Percentiles rank a stretch among this genome's conserved stretches.
Conservation (phyloP, 2,888 invertebrate genomes). For the Caenorhabditis becei region DNA sequence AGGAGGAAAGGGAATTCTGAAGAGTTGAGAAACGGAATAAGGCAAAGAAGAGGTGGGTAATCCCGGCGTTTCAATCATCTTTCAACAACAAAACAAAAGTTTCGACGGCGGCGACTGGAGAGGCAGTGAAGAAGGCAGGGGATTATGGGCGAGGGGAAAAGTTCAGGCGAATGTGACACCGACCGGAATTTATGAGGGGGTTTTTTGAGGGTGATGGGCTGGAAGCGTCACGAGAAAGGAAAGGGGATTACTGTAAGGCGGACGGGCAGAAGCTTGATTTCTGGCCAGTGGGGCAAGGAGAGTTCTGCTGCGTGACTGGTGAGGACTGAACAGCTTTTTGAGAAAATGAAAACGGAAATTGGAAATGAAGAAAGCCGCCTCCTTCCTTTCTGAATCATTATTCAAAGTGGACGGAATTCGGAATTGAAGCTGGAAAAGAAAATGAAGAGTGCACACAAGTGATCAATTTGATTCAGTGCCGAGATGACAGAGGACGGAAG, state of each 20-base stretch:
- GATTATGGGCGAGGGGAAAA: conserved; percentile 39
- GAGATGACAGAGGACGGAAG: conserved; percentile 38
- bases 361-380: conserved; percentile 21
- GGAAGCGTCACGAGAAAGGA: neutral
- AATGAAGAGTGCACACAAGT: too few species aligned
- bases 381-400: conserved; percentile 14
- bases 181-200: conserved; percentile 33
- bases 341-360: conserved; percentile 1
- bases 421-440: neutral
- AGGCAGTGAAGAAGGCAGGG: neutral
- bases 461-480: too few species aligned
- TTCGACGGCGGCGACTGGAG: conserved; percentile 1
- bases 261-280: neutral
- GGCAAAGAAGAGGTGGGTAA: conserved; percentile 8
- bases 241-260: too few species aligned
- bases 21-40: neutral
- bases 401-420: conserved; percentile 1
- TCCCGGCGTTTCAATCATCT: conserved; percentile 58
- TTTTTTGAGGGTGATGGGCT: conserved; percentile 30
- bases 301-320: neutral
- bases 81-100: conserved; percentile 60
- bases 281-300: neutral
- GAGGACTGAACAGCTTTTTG: neutral
- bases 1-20: neutral
- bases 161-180: conserved; percentile 51